phyloP scores from a whole-genome alignment of 2,797 vertebrate species.

The Yasuhikotakia modesta region DNA sequence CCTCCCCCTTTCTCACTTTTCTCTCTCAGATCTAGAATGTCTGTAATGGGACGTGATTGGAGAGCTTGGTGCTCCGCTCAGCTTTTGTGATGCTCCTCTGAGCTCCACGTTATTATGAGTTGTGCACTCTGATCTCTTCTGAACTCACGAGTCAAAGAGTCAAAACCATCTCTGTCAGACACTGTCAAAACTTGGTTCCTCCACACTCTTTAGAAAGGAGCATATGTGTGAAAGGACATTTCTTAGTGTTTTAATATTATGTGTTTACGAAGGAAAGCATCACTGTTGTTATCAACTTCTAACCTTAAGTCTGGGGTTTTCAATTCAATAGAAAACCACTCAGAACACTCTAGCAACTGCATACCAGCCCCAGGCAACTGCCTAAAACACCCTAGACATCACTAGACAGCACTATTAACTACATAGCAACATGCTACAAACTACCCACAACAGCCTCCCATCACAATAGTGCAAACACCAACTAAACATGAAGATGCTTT shows the following conservation, averaged over 20 bases:
- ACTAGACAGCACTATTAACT: too few relatives aligned
- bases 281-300: too few relatives aligned
- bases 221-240: neutral
- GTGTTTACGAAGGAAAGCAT: too few relatives aligned
- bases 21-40: slow-evolving; percentile 25
- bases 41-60: slow-evolving; percentile 42
- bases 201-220: neutral
- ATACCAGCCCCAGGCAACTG: too few relatives aligned
- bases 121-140: neutral
- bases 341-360: neutral
- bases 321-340: neutral
- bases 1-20: neutral
- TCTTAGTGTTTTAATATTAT: too few relatives aligned
- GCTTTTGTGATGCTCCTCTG: neutral
- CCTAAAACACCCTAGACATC: too few relatives aligned
- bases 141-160: neutral
- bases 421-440: too few relatives aligned
- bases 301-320: too few relatives aligned
- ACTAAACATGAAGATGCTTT: too few relatives aligned
- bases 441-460: too few relatives aligned
- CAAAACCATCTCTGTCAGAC: neutral
- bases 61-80: slow-evolving; percentile 1
- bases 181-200: neutral
- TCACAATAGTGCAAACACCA: too few relatives aligned
- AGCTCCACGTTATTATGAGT: slow-evolving; percentile 20